Percentiles rank a stretch among this genome's conserved stretches.
phyloP scores from a whole-genome alignment of 2,113 vertebrate species.

The Mesembrinibis cayennensis region DNA sequence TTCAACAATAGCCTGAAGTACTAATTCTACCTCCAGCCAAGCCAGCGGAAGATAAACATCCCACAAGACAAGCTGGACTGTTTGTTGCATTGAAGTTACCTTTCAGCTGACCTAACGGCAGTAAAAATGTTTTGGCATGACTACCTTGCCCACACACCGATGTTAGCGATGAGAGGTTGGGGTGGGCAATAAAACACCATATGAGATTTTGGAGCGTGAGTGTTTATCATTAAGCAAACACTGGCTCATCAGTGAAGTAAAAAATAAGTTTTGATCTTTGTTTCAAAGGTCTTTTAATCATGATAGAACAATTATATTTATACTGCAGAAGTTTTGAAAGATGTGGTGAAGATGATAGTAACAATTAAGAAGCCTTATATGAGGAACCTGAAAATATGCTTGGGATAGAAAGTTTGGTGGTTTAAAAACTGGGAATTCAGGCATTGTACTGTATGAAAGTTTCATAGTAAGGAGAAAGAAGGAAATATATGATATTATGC shows the following conservation, averaged over 20 bases:
- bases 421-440: neutral
- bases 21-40: neutral
- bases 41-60: neutral
- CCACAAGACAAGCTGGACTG: neutral
- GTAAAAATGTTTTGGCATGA: neutral
- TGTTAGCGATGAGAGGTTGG: neutral
- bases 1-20: neutral
- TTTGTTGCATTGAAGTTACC: neutral
- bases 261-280: neutral
- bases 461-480: neutral
- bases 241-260: neutral
- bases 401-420: neutral
- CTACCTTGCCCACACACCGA: neutral
- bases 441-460: neutral
- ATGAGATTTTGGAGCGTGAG: neutral
- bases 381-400: neutral
- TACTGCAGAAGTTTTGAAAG: neutral
- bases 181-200: fast-evolving
- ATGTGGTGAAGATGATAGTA: neutral
- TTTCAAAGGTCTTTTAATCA: neutral
- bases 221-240: neutral
- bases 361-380: neutral
- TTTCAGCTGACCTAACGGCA: neutral
- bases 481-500: neutral
- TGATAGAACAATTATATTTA: neutral